A percentile compares a stretch with the other conserved stretches of the same genome.
These are phyloP conservation scores for Nasonia vitripennis DNA, from an alignment of 1,140 invertebrate species.

Conservation along the genomic window DNA sequence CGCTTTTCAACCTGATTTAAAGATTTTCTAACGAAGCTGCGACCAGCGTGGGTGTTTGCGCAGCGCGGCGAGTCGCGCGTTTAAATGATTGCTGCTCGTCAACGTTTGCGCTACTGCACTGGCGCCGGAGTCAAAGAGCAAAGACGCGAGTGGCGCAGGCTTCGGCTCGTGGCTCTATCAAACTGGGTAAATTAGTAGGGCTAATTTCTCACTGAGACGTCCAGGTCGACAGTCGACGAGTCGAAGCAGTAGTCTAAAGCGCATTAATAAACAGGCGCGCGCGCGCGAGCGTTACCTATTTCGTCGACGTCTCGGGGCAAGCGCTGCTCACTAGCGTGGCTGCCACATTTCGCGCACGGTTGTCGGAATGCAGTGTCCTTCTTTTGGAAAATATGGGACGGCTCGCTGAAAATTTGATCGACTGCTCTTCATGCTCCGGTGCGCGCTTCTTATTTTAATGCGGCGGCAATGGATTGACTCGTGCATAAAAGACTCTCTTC, in stretches of 20 bases:
- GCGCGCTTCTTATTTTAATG: neutral
- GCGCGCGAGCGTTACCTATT: too few relatives aligned
- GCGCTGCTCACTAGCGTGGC: neutral
- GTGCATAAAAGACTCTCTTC: neutral
- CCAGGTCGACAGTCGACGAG: neutral
- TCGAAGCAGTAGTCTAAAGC: neutral
- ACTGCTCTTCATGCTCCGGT: neutral
- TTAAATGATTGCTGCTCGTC: slow-evolving; percentile 14
- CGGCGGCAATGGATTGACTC: neutral
- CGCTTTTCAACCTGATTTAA: neutral
- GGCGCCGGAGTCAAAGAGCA: neutral
- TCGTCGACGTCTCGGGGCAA: neutral
- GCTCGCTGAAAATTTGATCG: neutral
- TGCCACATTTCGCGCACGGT: neutral
- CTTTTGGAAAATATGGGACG: neutral
- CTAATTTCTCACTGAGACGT: slow-evolving; percentile 37
- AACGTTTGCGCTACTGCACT: neutral
- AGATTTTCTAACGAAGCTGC: neutral
- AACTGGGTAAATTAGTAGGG: slow-evolving; percentile 39
- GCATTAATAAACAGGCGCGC: slow-evolving; percentile 11
- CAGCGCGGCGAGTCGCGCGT: too few relatives aligned
- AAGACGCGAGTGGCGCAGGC: neutral
- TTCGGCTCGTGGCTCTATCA: neutral
- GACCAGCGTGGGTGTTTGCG: neutral
- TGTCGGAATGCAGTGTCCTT: neutral